These are phyloP conservation scores for Ornithoptera priamus DNA, from an alignment of 2,888 invertebrate species.

Conservation along the genomic window DNA sequence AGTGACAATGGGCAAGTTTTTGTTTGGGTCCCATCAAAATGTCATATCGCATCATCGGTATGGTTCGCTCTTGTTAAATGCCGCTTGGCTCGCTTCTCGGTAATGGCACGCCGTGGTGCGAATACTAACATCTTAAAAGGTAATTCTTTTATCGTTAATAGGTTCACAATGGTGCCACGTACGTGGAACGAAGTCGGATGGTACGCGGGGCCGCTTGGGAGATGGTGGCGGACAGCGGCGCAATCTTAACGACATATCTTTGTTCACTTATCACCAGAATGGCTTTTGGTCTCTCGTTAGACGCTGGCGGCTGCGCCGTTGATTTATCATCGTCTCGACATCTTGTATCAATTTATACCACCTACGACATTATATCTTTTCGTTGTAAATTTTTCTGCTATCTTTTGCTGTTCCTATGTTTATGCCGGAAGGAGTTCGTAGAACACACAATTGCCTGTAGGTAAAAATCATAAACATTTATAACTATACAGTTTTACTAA, in stretches of 20 bases:
- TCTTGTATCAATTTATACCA: constrained; percentile 22
- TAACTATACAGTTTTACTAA: too few species aligned
- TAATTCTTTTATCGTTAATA: constrained; percentile 31
- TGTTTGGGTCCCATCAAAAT: constrained; percentile 9
- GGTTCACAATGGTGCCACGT: constrained; percentile 29
- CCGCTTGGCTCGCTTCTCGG: constrained; percentile 24
- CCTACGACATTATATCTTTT: constrained; percentile 15
- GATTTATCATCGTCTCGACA: constrained; percentile 21
- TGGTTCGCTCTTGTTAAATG: constrained; percentile 23
- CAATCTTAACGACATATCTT: constrained; percentile 37
- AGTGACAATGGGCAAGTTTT: constrained; percentile 15
- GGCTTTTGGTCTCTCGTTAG: constrained; percentile 34
- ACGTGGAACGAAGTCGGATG: constrained; percentile 3
- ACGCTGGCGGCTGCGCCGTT: constrained; percentile 5
- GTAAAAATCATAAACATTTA: too few species aligned
- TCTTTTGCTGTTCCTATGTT: background rate
- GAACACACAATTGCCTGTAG: background rate
- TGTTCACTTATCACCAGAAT: constrained; percentile 34
- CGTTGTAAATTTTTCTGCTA: constrained; percentile 9
- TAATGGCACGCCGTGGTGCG: constrained; percentile 30
- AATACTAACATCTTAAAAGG: constrained; percentile 31
- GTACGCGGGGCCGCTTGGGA: constrained; percentile 15
- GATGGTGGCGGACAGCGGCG: constrained; percentile 27
- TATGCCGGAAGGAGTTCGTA: background rate
- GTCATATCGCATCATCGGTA: constrained; percentile 24